Evolutionary conservation across 2,888 invertebrate genomes (phyloP).

Genomic region (Phrixothrix hirtus): DNA sequence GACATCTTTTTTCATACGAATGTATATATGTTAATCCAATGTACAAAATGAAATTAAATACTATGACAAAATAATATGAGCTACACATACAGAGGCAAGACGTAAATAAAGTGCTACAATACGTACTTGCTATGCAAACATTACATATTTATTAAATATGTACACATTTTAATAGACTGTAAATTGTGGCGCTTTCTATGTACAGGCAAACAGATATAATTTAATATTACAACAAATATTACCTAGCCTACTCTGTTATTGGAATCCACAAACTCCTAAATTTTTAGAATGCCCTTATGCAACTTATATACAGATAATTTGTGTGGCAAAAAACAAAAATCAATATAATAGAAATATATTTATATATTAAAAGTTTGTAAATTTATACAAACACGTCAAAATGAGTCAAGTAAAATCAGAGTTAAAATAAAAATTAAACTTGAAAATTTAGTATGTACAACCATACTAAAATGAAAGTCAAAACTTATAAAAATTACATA

Average conservation of each 20-base stretch:
- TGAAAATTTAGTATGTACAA: constrained; percentile 50
- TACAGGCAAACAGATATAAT: constrained; percentile 35
- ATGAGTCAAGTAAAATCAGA: constrained; percentile 44
- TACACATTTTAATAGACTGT: constrained; percentile 28
- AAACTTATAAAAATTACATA: constrained; percentile 23
- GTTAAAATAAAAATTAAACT: constrained; percentile 43
- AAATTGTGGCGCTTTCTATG: constrained; percentile 33
- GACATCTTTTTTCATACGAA: constrained; percentile 45
- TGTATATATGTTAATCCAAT: constrained; percentile 37
- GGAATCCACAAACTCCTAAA: constrained; percentile 19
- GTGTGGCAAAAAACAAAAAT: constrained; percentile 40
- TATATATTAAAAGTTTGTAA: constrained; percentile 52
- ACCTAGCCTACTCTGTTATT: constrained; percentile 22
- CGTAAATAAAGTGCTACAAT: constrained; percentile 36
- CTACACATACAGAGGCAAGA: constrained; percentile 50
- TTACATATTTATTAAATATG: constrained; percentile 27
- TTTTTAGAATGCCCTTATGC: constrained; percentile 24
- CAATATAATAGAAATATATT: constrained; percentile 53
- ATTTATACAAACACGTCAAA: constrained; percentile 49
- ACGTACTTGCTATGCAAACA: constrained; percentile 36
- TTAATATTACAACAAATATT: constrained; percentile 25
- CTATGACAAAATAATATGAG: constrained; percentile 32
- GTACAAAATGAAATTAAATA: constrained; percentile 41
- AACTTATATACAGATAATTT: constrained; percentile 23
- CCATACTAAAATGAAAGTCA: constrained; percentile 44